Conservation (phyloP, 2,888 invertebrate genomes). For the Gastrophysa polygoni region DNA sequence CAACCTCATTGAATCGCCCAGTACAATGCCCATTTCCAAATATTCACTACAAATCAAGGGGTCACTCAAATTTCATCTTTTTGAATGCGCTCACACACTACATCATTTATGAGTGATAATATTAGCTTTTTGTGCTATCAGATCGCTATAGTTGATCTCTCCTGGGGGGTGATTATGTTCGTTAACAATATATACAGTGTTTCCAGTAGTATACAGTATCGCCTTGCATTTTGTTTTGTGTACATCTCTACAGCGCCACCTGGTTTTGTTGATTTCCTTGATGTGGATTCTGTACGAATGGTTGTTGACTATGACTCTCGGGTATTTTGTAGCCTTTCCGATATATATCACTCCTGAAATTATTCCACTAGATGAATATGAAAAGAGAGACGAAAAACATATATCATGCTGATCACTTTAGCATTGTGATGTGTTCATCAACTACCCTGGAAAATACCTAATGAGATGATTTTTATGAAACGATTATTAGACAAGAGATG, state of each 20-base stretch:
- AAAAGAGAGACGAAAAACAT: too few species aligned
- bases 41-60: too few species aligned
- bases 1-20: too few species aligned
- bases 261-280: conserved; percentile 30
- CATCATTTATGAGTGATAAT: conserved; percentile 42
- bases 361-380: too few species aligned
- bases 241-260: conserved; percentile 38
- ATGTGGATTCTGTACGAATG: conserved; percentile 35
- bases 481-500: too few species aligned
- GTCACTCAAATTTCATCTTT: too few species aligned
- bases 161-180: conserved; percentile 36
- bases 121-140: conserved; percentile 23
- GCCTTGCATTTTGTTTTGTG: conserved; percentile 35
- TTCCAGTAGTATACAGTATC: conserved; percentile 36
- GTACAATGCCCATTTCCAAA: too few species aligned
- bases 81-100: too few species aligned
- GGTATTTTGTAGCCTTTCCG: conserved; percentile 38
- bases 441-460: too few species aligned
- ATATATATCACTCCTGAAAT: conserved; percentile 34
- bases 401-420: background rate
- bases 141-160: conserved; percentile 18
- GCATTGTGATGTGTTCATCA: too few species aligned
- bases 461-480: too few species aligned
- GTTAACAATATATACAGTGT: conserved; percentile 26
- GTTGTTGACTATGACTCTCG: conserved; percentile 38